Conservation (phyloP, 2,888 invertebrate species). For the Cancer borealis region DNA sequence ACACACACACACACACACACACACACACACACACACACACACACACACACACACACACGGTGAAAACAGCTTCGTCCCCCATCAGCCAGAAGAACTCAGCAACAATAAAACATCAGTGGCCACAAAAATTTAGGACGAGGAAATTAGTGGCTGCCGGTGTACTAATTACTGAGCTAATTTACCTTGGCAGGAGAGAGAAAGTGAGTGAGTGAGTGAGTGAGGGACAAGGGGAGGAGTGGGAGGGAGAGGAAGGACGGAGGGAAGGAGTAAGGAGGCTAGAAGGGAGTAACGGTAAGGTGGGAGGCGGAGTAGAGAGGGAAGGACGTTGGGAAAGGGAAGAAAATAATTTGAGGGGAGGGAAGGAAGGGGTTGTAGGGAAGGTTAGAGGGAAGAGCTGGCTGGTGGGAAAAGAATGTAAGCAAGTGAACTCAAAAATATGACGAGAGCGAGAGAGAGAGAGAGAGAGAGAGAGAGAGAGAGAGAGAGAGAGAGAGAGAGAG, state of each 20-base stretch:
- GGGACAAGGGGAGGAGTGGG: neutral
- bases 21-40: constrained; percentile 30
- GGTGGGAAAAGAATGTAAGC: neutral
- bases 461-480: too few species aligned
- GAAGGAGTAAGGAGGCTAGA: neutral
- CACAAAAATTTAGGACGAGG: constrained; percentile 36
- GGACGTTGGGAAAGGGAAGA: neutral
- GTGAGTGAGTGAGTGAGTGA: neutral
- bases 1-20: constrained; percentile 40
- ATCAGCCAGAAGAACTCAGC: neutral
- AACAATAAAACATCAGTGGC: constrained; percentile 38
- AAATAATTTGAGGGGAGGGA: neutral
- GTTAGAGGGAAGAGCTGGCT: neutral
- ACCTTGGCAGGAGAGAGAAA: constrained; percentile 15
- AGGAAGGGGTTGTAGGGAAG: neutral
- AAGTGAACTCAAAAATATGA: too few species aligned
- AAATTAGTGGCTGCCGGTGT: constrained; percentile 30
- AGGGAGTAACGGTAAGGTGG: neutral
- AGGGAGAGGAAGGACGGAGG: neutral
- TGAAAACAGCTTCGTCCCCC: neutral
- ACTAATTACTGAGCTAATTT: constrained; percentile 41
- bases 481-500: too few species aligned
- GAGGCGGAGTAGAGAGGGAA: neutral
- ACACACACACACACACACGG: constrained; percentile 29
- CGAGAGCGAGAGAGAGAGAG: too few species aligned